Percentiles rank a stretch among this genome's conserved stretches.
These are phyloP conservation scores for Nothoprocta perdicaria DNA, from an alignment of 2,113 vertebrate genomes.

Conservation along the genomic window DNA sequence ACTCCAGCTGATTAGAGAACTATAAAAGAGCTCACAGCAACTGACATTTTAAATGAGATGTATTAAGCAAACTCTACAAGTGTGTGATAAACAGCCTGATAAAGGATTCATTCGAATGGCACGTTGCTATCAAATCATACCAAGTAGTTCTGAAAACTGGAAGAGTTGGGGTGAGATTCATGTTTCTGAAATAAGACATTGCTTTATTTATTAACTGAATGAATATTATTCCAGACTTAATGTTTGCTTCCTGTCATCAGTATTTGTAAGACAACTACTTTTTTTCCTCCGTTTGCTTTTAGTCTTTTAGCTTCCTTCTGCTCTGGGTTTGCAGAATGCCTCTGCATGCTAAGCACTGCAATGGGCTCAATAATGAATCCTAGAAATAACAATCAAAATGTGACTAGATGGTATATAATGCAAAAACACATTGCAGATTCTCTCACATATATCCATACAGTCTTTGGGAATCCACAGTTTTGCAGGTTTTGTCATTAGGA, in stretches of 20 bases:
- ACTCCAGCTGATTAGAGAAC: not conserved
- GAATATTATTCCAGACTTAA: not conserved
- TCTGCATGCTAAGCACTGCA: not conserved
- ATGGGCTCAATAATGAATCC: not conserved
- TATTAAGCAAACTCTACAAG: not conserved
- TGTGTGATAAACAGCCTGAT: not conserved
- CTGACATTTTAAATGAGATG: not conserved
- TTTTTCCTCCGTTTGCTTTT: not conserved
- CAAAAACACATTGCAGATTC: not conserved
- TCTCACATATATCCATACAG: not conserved
- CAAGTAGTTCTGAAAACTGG: not conserved
- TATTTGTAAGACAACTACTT: not conserved
- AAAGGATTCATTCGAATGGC: not conserved
- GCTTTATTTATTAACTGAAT: not conserved
- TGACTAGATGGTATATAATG: not conserved
- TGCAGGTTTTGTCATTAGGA: not conserved
- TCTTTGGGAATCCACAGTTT: not conserved
- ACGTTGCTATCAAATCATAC: not conserved
- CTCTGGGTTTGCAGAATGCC: not conserved
- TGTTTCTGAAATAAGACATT: not conserved
- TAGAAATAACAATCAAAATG: not conserved
- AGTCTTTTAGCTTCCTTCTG: not conserved
- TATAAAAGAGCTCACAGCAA: not conserved
- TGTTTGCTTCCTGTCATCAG: not conserved
- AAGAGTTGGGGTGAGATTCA: not conserved